These are phyloP conservation scores for Lemur catta DNA, from an alignment of 2,797 vertebrate genomes.

Conservation along the genomic window DNA sequence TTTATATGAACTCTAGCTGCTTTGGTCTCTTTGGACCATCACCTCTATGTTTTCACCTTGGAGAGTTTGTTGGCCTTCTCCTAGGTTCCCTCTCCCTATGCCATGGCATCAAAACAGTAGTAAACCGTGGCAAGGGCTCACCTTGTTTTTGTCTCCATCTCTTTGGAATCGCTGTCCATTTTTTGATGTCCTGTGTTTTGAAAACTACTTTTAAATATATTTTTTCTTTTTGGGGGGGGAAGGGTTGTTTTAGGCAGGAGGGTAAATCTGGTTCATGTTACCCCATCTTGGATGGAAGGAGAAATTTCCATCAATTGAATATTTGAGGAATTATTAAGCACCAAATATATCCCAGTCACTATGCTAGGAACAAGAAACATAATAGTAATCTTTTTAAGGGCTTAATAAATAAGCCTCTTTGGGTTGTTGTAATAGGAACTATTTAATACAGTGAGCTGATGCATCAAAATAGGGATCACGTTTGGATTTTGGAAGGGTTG, in stretches of 20 bases:
- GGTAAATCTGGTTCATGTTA: neutral
- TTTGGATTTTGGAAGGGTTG: neutral
- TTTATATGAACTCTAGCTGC: neutral
- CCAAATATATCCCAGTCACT: neutral
- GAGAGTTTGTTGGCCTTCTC: neutral
- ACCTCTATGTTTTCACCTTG: neutral
- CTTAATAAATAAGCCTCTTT: neutral
- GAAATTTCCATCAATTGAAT: neutral
- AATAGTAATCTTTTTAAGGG: neutral
- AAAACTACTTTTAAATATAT: neutral
- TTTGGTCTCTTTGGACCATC: neutral
- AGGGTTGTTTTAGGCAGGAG: neutral
- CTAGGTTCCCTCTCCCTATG: neutral
- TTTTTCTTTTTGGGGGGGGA: neutral
- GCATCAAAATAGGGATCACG: neutral
- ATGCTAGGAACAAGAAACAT: neutral
- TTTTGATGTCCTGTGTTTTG: neutral
- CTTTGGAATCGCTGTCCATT: neutral
- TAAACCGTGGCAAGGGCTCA: neutral
- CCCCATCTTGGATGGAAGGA: neutral
- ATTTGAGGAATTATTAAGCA: neutral
- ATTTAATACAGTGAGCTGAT: neutral
- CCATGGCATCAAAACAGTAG: neutral
- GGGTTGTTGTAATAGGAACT: neutral
- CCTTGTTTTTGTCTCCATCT: neutral